Base-by-base conservation (phyloP, 2,888 invertebrate genomes). In the Camponotus fellah region DNA sequence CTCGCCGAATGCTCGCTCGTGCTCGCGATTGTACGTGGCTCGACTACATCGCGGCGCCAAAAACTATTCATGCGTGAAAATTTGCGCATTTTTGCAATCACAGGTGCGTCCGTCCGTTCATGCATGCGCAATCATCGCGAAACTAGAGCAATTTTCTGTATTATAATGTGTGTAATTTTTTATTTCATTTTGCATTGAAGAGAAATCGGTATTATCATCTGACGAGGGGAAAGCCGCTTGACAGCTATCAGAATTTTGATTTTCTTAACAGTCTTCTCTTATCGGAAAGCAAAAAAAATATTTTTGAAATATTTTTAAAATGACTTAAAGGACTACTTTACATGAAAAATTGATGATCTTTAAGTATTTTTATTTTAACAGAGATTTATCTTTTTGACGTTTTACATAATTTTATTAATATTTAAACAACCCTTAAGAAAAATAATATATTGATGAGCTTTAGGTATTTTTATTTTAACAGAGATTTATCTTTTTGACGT, bases 31-130 rank as follows among this genome's bases (percentile, higher is more conserved):
- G 65, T 85, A 83, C 83, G 85, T 83, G 83, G 58, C 0, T 58
- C n/a, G 66, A 85, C 71, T 85, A 9, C 40, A 17, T 43, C n/a
- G 12, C 72, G 14, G 26, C 43, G 37, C 10, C 40, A 21, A 62
- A 69, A 72, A 53, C 46, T 60, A 76, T 71, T 49, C 82, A 75
- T 80, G 84, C 82, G 53, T 82, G 62, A 82, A 21, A 77, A 62
- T 10, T 58, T 6, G 60, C 69, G 71, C 26, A 79, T 71, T 49
- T 49, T 79, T 71, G 79, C 46, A 79, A 71, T 37, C 26, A 5
- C 10, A 21, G 26, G 21, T 46, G 26, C 46, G 3, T 46, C 60
- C 12, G 8, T 21, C 21, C 58, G 43, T 77, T 77, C 32, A 26
- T 40, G 21, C 21, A 1, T 12, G 9, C 9, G n/a, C 3, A 14